Evolutionary conservation across 2,113 vertebrate genomes (phyloP).

Genomic region (Daubentonia madagascariensis): DNA sequence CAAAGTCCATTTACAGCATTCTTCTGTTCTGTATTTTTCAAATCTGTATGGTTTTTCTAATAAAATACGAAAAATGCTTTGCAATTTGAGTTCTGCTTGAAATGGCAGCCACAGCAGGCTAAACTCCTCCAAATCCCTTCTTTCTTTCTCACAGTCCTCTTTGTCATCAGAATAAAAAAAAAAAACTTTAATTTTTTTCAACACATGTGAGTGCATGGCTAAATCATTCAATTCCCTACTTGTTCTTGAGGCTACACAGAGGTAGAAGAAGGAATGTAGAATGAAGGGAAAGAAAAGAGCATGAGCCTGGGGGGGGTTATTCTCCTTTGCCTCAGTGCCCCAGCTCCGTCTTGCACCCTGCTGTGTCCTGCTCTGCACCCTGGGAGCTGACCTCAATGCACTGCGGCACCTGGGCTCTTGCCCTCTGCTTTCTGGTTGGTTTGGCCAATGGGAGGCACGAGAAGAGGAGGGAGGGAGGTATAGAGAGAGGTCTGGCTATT

Average conservation of each 20-base stretch:
- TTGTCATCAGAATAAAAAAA: neutral
- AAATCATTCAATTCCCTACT: neutral
- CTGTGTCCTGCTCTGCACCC: neutral
- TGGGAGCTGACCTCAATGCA: neutral
- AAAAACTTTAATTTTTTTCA: neutral
- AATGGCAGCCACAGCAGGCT: neutral
- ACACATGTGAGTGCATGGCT: neutral
- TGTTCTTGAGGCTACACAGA: neutral
- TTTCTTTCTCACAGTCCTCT: neutral
- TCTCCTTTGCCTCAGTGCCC: neutral
- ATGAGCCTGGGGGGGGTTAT: accelerated
- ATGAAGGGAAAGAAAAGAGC: neutral
- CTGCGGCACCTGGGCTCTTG: too few species aligned
- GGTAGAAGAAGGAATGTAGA: neutral
- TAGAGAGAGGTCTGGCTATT: neutral
- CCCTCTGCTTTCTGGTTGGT: neutral
- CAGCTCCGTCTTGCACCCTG: neutral
- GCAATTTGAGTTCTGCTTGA: neutral
- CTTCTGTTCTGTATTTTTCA: neutral
- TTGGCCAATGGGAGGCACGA: neutral
- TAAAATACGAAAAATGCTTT: neutral
- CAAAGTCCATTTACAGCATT: neutral
- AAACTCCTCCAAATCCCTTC: neutral
- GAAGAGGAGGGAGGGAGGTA: neutral
- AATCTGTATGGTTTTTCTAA: neutral